A percentile compares a stretch with the other conserved stretches of the same genome.
Evolutionary conservation across 1,140 invertebrate species (phyloP).

Genomic region (Notospermus geniculatus): DNA sequence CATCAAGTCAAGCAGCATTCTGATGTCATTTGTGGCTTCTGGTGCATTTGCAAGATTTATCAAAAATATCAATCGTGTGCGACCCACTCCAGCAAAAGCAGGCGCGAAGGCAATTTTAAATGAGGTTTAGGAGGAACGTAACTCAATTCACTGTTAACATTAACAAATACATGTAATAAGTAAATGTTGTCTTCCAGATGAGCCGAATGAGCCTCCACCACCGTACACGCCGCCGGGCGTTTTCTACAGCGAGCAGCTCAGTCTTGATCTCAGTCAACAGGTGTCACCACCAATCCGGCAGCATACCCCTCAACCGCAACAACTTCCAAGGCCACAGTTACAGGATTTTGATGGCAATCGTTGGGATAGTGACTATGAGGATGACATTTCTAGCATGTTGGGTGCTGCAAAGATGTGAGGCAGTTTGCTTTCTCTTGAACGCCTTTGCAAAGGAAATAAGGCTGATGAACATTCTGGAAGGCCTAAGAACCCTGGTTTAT

Average conservation of each 20-base stretch:
- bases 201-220: conserved; percentile 24
- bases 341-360: conserved; percentile 13
- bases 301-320: neutral
- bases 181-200: neutral
- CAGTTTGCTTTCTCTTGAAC: no score
- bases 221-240: conserved; percentile 23
- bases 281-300: neutral
- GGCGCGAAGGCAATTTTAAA: no score
- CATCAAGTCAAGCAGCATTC: no score
- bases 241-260: conserved; percentile 5
- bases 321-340: neutral
- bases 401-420: conserved; percentile 24
- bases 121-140: neutral
- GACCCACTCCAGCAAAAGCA: no score
- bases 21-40: no score
- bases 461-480: no score
- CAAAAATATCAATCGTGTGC: no score
- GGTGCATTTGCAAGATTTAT: no score
- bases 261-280: neutral
- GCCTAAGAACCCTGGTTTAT: no score
- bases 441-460: no score
- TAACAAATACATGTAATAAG: neutral
- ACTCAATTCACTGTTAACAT: neutral
- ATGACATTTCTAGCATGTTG: conserved; percentile 25
- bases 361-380: conserved; percentile 19